Conservation (phyloP, 2,888 invertebrate species). For the Sepiola atlantica region DNA sequence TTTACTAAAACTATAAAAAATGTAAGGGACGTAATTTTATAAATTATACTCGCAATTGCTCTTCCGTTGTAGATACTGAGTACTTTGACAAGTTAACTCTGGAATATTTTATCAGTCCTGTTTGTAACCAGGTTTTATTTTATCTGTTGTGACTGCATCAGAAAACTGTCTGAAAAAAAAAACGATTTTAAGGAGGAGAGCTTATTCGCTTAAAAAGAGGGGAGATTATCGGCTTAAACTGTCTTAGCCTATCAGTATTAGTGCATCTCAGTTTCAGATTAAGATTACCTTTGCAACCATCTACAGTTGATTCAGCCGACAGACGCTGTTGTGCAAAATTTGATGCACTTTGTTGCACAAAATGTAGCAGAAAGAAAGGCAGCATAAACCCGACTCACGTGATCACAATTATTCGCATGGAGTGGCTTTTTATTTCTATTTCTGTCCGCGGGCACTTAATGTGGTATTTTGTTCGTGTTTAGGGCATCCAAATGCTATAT, state of each 20-base stretch:
- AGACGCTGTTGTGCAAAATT: not conserved
- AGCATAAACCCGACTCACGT: not conserved
- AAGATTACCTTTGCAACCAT: not conserved
- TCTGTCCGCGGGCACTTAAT: not conserved
- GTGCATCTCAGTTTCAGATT: not conserved
- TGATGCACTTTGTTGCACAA: not conserved
- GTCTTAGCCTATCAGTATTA: not conserved
- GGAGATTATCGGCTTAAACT: not conserved
- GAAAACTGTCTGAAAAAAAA: not conserved
- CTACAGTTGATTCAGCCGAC: not conserved
- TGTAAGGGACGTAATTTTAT: too few relatives aligned
- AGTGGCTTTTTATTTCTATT: not conserved
- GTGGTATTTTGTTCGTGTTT: not conserved
- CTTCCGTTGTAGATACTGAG: too few relatives aligned
- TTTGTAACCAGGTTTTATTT: not conserved
- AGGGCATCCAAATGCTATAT: not conserved
- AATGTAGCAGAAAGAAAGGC: not conserved
- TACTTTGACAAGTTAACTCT: not conserved
- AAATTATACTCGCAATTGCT: too few relatives aligned
- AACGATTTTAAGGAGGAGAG: not conserved
- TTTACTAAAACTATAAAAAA: too few relatives aligned
- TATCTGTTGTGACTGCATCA: not conserved
- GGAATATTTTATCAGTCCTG: not conserved
- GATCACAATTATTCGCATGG: not conserved
- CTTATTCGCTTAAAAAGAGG: not conserved